Base-by-base conservation (phyloP, 2,113 vertebrate species). In the Lophotis ruficrista region DNA sequence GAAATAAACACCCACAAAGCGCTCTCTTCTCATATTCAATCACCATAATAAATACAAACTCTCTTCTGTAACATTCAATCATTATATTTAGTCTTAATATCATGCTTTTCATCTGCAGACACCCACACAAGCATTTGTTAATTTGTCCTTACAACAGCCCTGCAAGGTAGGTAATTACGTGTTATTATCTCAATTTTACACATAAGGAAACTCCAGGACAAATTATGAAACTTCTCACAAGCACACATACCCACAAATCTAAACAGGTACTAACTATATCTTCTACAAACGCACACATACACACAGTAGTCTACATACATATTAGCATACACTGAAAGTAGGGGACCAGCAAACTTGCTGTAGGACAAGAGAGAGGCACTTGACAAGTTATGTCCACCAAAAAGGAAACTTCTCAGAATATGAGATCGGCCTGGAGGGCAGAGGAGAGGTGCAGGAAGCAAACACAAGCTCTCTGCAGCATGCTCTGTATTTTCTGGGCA, bases 91-190 rank as follows among this genome's bases (percentile, higher is more conserved):
- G 92, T 90, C 57, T 80, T 93, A 96, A 94, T 91, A 96, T 96
- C 91, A 45, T 12, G 58, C 92, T 87, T 96, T 96, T 96, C 92
- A 96, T 96, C 95, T 95, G 91, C 61, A 76, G 89, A 94, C 92
- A 95, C 89, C 95, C 81, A 84, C 95, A 94, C 83, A 94, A 93
- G 86, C 92, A 83, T 79, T 96, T 92, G 95, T 97, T 96, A 96
- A 96, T 96, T 97, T 94, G 95, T 95, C 95, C 96, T 96, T 91
- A 96, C 89, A 96, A 89, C 89, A 96, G 90, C 89, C 80, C 83
- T 92, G 95, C 80, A 90, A 95, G 94, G 83, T 93, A 92, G 88
- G 90, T 92, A 97, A 96, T 97, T 96, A 95, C 27, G 7, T 87
- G 61, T 96, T 94, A 96, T 96, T 95, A 96, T 92, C 77, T 87